A percentile compares a stretch with the other conserved stretches of the same genome.
Conservation (phyloP, 2,888 invertebrate species). For the Icerya purchasi region DNA sequence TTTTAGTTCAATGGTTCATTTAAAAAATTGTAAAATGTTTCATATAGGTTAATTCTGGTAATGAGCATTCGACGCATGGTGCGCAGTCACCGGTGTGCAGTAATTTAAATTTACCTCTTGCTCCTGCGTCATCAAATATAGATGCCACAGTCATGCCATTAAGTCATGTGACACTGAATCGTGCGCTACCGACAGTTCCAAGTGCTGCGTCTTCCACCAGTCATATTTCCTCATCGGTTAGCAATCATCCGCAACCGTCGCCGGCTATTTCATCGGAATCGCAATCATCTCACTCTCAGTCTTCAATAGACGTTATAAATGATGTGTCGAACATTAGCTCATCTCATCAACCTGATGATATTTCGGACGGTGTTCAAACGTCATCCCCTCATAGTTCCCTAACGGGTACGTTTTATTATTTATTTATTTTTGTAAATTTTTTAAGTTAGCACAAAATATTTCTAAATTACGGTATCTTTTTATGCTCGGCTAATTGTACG, state of each 20-base stretch:
- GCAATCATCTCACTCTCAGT: too few species aligned
- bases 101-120: not conserved
- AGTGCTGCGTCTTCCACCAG: not conserved
- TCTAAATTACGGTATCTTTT: too few species aligned
- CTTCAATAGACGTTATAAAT: not conserved
- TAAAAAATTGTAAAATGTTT: too few species aligned
- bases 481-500: too few species aligned
- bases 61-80: too few species aligned
- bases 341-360: not conserved
- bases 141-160: not conserved
- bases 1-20: too few species aligned
- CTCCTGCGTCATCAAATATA: not conserved
- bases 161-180: not conserved
- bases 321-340: not conserved
- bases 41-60: too few species aligned
- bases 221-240: not conserved
- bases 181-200: not conserved
- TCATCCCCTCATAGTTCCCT: conserved; percentile 9
- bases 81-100: not conserved
- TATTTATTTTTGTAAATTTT: too few species aligned
- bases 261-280: not conserved
- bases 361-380: conserved; percentile 4
- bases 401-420: conserved; percentile 6
- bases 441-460: too few species aligned
- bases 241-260: not conserved